Base-by-base conservation (phyloP, 2,888 invertebrate genomes). In the Maniola hyperantus region DNA sequence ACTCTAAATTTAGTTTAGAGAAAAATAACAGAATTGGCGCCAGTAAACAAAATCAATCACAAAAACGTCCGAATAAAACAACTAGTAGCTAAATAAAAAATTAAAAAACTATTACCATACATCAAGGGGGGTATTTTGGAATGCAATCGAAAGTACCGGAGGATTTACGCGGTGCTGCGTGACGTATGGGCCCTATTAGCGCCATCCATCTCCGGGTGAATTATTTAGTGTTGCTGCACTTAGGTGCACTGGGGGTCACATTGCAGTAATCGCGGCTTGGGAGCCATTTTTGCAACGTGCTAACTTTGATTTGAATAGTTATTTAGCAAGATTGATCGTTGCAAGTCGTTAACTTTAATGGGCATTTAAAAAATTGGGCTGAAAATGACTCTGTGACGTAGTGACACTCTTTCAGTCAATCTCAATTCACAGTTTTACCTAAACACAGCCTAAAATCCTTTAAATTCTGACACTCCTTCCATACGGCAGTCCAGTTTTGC, bases 141-240 rank as follows among this genome's bases (percentile, higher is more conserved):
- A 76, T 76, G 82, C 82, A 83, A 83, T 83, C 83, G 83, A 85
- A 84, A 84, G 85, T 87, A 81, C 83, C 84, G 86, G 88, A 88
- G 88, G 88, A 89, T 90, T 89, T 88, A 88, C 87, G 83, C 77
- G 76, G 74, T 76, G 73, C 79, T 76, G 69, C 60, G 82, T 87
- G 89, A 90, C 77, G 79, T 85, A 90, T 89, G 77, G 80, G 67
- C 69, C 70, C 81, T 88, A 87, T 89, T 87, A 85, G 75, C 77
- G 73, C 81, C 72, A 88, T 89, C 84, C 77, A 83, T 85, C 86
- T 75, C 66, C 70, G 65, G 68, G 78, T 83, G 87, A 85, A 89
- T 87, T 88, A 89, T 90, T 89, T 85, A 89, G 81, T 74, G 76
- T 73, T 81, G 80, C 83, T 88, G 89, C 90, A 88, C 74, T 78